phyloP scores from a whole-genome alignment of 2,113 vertebrate genomes.

The Lophochroa leadbeateri region DNA sequence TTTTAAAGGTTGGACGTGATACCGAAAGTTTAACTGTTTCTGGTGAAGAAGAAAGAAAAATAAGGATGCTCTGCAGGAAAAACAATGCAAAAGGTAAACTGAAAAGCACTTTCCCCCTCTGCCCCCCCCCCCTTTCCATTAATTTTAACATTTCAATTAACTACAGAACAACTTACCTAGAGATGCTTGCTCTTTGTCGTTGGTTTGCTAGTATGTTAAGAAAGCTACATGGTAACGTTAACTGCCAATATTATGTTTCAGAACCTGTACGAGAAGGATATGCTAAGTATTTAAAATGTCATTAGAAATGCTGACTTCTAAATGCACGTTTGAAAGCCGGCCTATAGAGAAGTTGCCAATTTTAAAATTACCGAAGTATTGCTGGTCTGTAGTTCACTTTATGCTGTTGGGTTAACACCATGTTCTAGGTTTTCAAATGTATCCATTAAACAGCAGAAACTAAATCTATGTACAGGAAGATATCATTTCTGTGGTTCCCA shows the following conservation, averaged over 20 bases:
- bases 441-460: background rate
- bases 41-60: background rate
- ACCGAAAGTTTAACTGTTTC: background rate
- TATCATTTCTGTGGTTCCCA: background rate
- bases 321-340: background rate
- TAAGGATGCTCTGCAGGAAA: slow-evolving; percentile 74
- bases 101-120: background rate
- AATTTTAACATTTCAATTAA: background rate
- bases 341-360: background rate
- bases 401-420: background rate
- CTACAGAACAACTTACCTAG: background rate
- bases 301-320: background rate
- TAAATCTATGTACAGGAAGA: background rate
- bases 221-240: background rate
- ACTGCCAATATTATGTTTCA: background rate
- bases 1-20: slow-evolving; percentile 76
- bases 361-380: background rate
- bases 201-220: background rate
- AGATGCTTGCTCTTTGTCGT: background rate
- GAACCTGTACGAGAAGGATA: background rate
- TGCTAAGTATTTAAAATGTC: background rate
- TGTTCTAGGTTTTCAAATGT: background rate
- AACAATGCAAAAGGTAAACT: slow-evolving; percentile 76
- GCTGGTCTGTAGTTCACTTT: background rate
- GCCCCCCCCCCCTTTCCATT: background rate